These are phyloP conservation scores for Lottia scabra DNA, from an alignment of 2,888 invertebrate species.

Conservation along the genomic window DNA sequence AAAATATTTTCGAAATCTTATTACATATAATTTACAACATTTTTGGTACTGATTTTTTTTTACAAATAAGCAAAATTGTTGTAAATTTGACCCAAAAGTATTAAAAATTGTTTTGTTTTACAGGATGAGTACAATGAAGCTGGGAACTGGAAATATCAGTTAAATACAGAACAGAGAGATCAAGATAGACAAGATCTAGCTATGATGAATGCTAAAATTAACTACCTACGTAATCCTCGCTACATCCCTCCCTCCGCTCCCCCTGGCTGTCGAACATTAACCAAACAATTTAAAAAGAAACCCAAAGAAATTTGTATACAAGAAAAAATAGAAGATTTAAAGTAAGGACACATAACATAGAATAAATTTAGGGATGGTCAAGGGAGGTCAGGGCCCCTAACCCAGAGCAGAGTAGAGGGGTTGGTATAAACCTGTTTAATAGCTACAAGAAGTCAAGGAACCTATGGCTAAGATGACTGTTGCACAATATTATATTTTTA, in stretches of 20 bases:
- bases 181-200: conserved; percentile 53
- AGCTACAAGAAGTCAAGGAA: too few relatives aligned
- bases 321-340: conserved; percentile 37
- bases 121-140: conserved; percentile 25
- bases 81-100: too few relatives aligned
- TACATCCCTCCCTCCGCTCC: conserved; percentile 53
- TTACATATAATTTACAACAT: too few relatives aligned
- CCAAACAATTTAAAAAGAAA: conserved; percentile 47
- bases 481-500: too few relatives aligned
- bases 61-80: too few relatives aligned
- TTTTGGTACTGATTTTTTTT: too few relatives aligned
- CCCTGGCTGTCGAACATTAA: conserved; percentile 46
- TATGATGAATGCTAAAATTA: conserved; percentile 58
- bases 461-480: too few relatives aligned
- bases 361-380: too few relatives aligned
- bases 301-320: conserved; percentile 59
- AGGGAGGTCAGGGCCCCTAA: too few relatives aligned
- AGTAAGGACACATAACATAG: conserved; percentile 30
- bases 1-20: too few relatives aligned
- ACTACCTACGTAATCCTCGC: conserved; percentile 63
- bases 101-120: background rate
- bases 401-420: too few relatives aligned
- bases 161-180: conserved; percentile 58
- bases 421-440: too few relatives aligned
- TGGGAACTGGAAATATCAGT: conserved; percentile 62